A percentile compares a stretch with the other conserved stretches of the same genome.
Conservation (phyloP, 2,113 vertebrate species). For the Ochotona curzoniae region DNA sequence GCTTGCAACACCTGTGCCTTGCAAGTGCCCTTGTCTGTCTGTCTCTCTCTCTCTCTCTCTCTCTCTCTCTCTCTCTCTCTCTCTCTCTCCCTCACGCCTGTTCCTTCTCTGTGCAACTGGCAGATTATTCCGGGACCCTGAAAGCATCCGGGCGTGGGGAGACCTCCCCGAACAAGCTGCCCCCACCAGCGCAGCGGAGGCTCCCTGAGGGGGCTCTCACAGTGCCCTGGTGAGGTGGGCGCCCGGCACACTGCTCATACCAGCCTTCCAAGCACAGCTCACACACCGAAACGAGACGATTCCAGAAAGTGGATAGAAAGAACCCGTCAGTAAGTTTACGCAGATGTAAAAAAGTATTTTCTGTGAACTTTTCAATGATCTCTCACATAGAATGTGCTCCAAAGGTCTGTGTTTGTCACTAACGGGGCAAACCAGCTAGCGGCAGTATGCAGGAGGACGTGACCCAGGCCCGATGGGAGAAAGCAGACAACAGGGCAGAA, state of each 20-base stretch:
- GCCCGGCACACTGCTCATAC: accelerated
- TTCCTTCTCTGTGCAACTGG: not conserved
- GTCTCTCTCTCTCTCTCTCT: not conserved
- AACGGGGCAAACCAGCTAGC: not conserved
- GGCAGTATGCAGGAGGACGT: not conserved
- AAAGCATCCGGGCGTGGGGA: not conserved
- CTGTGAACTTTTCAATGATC: not conserved
- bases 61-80: no score
- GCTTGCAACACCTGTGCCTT: not conserved
- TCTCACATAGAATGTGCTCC: accelerated
- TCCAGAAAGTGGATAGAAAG: no score
- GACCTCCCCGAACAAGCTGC: not conserved
- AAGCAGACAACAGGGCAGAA: no score
- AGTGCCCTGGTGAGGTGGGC: not conserved
- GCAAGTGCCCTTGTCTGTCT: no score
- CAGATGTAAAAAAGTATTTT: no score
- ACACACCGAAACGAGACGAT: no score
- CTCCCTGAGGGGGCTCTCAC: no score
- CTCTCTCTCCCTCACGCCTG: not conserved
- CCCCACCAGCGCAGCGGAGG: not conserved
- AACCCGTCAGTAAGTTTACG: no score
- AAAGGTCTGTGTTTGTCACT: not conserved
- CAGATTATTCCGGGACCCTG: not conserved
- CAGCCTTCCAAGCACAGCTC: no score
- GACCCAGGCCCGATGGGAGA: accelerated